Percentiles rank a stretch among this genome's conserved stretches.
phyloP scores from a whole-genome alignment of 2,888 invertebrate species.

The Amblyjoppa proteus region DNA sequence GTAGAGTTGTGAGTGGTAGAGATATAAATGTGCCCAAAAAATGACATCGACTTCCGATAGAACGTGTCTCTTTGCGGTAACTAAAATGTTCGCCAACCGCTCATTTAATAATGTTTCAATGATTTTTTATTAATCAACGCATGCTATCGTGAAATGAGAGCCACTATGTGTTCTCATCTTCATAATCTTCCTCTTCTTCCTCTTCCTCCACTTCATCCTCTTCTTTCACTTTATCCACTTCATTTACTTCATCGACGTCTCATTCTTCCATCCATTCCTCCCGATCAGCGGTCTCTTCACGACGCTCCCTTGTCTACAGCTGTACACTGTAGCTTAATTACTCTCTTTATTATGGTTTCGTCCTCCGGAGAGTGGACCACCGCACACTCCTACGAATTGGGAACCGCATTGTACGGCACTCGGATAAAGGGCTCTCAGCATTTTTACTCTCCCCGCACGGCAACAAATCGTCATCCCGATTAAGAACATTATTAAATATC shows the following conservation, averaged over 20 bases:
- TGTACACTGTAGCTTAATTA: constrained; percentile 80
- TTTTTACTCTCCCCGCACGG: neutral
- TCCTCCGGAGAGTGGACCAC: constrained; percentile 74
- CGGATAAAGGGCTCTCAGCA: neutral
- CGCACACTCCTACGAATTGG: constrained; percentile 17
- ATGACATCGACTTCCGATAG: too few species aligned
- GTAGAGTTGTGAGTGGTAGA: too few species aligned
- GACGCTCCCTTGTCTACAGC: constrained; percentile 40
- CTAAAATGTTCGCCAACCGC: too few species aligned
- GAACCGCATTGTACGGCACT: constrained; percentile 42
- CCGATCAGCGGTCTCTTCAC: constrained; percentile 17
- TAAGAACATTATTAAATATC: neutral
- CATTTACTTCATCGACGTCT: neutral
- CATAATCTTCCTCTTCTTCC: too few species aligned
- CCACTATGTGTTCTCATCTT: constrained; percentile 74
- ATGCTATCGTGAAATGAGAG: constrained; percentile 74
- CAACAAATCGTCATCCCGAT: neutral
- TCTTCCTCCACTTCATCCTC: neutral
- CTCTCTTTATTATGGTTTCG: constrained; percentile 83
- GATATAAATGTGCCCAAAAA: too few species aligned
- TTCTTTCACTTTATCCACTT: constrained; percentile 30
- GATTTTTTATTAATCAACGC: too few species aligned
- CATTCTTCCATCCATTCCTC: constrained; percentile 25
- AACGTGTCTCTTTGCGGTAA: too few species aligned
- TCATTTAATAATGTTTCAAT: too few species aligned